Base-by-base conservation (phyloP, 2,797 vertebrate genomes). In the Anguilla megastoma region DNA sequence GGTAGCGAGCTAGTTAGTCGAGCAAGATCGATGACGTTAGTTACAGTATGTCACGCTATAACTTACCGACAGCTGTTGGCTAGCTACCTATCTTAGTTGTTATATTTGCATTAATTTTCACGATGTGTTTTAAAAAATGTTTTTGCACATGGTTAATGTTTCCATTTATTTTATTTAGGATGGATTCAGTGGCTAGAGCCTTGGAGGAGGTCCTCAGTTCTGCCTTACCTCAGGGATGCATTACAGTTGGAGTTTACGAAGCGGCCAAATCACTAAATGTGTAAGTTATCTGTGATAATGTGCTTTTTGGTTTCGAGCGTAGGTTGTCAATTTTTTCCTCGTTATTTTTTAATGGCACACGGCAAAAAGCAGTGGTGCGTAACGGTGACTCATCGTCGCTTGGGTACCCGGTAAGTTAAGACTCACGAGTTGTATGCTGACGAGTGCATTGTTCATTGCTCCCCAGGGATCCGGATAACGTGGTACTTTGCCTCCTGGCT, bases 221-320 rank as follows among this genome's bases (percentile, higher is more conserved):
- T 88, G 98, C 97, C 12, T 95, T 98, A 94, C 97, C 96, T 93
- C 97, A 97, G 94, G 97, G 97, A 90, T 98, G 97, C 94, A 97
- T 98, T 94, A 98, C 97, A 7, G 96, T 97, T 14, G 98, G 98
- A 7, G 98, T 99, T 86, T 98, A 99, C 85, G 98, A 99, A 91
- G 97, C 98, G 52, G 98, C 98, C 88, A 98, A 98, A 90, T 97
- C 98, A 33, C 97, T 99, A n/a, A 98, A 98, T 9, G 97, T 96
- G 98, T 99, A 95, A 98, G 98, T 97, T 30, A 27, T 36, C 21
- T 14, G 48, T 58, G 48, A 52, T n/a, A 33, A 88, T 63, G 71
- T 8, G 79, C 24, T 82, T 84, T 36, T 21, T 60, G 30, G 27
- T 1, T 10, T 63, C 63, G 2, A 48, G 21, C 7, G 0, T 36